A percentile compares a stretch with the other conserved stretches of the same genome.
These are phyloP conservation scores for Parascotia fuliginaria DNA, from an alignment of 2,888 invertebrate species.

Conservation along the genomic window DNA sequence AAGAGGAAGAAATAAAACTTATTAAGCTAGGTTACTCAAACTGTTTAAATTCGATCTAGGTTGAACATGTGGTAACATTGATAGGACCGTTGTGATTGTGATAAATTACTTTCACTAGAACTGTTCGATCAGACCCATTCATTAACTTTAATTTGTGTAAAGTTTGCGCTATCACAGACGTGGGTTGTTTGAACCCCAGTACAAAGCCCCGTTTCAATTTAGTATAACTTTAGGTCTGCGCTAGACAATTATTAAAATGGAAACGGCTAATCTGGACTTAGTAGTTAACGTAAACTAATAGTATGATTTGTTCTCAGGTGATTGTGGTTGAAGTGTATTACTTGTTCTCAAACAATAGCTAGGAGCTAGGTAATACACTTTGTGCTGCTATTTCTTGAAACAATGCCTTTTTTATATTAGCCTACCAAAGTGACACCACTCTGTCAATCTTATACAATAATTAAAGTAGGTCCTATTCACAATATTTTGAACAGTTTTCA, in stretches of 20 bases:
- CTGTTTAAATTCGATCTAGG: too few relatives aligned
- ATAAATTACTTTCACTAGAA: slow-evolving; percentile 61
- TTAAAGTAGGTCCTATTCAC: too few relatives aligned
- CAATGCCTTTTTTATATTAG: too few relatives aligned
- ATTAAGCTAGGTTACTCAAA: too few relatives aligned
- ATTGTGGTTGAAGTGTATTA: background rate
- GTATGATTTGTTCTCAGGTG: slow-evolving; percentile 25
- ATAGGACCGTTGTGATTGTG: slow-evolving; percentile 52
- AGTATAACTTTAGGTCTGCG: slow-evolving; percentile 66
- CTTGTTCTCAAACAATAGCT: too few relatives aligned
- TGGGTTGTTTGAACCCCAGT: slow-evolving; percentile 51
- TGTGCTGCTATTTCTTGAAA: too few relatives aligned
- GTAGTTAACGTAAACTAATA: slow-evolving; percentile 45
- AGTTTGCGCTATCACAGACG: slow-evolving; percentile 55
- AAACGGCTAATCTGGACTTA: slow-evolving; percentile 51
- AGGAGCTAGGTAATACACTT: too few relatives aligned
- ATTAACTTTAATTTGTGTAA: slow-evolving; percentile 73
- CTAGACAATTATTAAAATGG: slow-evolving; percentile 65
- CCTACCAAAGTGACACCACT: too few relatives aligned
- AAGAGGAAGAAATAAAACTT: too few relatives aligned
- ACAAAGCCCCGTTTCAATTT: slow-evolving; percentile 60
- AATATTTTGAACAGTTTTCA: too few relatives aligned
- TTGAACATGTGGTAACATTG: slow-evolving; percentile 20
- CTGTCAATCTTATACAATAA: too few relatives aligned
- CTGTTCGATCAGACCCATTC: slow-evolving; percentile 50